These are phyloP conservation scores for Tenualosa ilisha DNA, from an alignment of 2,797 vertebrate genomes.

Conservation along the genomic window DNA sequence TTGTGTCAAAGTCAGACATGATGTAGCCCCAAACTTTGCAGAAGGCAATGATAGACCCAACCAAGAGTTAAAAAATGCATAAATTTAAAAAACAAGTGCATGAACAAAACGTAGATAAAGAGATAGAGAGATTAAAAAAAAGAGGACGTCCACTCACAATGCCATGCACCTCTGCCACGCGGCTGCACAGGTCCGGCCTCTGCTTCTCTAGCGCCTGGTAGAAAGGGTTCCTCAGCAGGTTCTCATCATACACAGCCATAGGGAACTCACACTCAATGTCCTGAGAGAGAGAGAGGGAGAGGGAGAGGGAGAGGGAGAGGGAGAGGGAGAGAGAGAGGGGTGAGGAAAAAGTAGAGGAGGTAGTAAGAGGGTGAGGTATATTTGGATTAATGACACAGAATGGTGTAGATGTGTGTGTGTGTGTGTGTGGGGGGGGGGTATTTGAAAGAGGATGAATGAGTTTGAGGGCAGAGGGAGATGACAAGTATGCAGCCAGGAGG, in stretches of 20 bases:
- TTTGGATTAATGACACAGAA: neutral
- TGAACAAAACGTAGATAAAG: neutral
- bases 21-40: too few species aligned
- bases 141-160: slow-evolving; percentile 77
- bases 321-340: neutral
- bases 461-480: neutral
- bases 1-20: too few species aligned
- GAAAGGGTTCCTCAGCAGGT: slow-evolving; percentile 94
- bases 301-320: neutral
- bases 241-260: slow-evolving; percentile 99
- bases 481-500: neutral
- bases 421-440: neutral
- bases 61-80: too few species aligned
- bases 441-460: neutral
- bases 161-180: slow-evolving; percentile 86
- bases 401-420: neutral
- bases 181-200: slow-evolving; percentile 85
- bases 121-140: neutral
- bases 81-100: neutral
- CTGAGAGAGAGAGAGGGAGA: slow-evolving; percentile 46
- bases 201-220: slow-evolving; percentile 90
- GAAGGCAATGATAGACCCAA: too few species aligned
- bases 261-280: slow-evolving; percentile 71
- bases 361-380: neutral
- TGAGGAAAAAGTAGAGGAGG: neutral